Percentiles rank a stretch among this genome's conserved stretches.
Conservation (phyloP, 2,797 vertebrate species). For the Cercopithecus mitis region DNA sequence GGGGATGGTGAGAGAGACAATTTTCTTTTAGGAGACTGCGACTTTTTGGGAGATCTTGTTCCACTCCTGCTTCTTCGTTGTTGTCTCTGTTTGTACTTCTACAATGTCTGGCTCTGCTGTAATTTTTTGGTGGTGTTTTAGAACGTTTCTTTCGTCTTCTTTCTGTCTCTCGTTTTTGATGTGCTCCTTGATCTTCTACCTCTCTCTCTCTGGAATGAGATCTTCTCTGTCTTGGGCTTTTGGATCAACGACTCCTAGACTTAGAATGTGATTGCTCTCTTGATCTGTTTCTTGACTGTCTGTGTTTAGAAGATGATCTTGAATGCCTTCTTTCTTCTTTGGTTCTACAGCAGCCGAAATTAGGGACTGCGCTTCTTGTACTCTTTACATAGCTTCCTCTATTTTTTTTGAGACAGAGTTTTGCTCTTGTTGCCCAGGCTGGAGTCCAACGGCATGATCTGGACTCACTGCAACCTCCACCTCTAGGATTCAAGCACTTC, state of each 20-base stretch:
- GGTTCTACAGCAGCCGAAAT: constrained; percentile 38
- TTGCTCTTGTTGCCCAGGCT: no score
- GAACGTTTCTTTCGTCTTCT: constrained; percentile 97
- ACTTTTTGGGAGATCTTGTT: constrained; percentile 91
- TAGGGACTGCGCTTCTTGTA: not conserved
- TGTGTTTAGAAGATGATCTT: constrained; percentile 94
- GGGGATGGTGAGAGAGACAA: constrained; percentile 93
- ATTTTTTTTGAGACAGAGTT: no score
- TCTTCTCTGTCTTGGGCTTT: not conserved
- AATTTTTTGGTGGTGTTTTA: constrained; percentile 98
- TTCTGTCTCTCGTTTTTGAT: constrained; percentile 88
- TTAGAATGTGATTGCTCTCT: not conserved
- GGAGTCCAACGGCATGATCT: no score
- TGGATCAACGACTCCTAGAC: not conserved
- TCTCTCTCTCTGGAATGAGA: not conserved
- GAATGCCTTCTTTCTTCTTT: constrained; percentile 98
- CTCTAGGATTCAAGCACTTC: no score
- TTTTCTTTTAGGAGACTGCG: constrained; percentile 92
- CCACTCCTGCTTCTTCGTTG: constrained; percentile 91
- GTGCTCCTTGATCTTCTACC: not conserved
- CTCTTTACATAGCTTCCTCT: not conserved
- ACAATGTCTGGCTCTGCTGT: constrained; percentile 95
- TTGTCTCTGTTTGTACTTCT: constrained; percentile 93
- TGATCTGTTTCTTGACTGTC: not conserved
- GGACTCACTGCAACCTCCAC: no score